Base-by-base conservation (phyloP, 2,113 vertebrate genomes). In the Sprattus sprattus region DNA sequence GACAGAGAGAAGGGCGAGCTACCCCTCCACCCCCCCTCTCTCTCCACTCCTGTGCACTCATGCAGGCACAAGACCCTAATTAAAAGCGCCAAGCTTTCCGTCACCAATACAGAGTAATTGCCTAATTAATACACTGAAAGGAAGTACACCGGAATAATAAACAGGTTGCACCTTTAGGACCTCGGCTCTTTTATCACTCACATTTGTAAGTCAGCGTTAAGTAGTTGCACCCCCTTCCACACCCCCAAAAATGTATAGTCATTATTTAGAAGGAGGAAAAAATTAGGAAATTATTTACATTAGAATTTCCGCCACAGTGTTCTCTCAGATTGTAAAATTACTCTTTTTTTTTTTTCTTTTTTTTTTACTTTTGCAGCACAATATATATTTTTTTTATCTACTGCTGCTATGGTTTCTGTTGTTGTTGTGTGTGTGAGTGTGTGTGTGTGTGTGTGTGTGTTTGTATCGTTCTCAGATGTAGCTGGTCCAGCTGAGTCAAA, bases 81-180 rank as follows among this genome's bases (percentile, higher is more conserved):
- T 95, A 96, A 95, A 96, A 95, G 93, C 94, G 95, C 94, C 94
- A 92, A 95, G 94, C 94, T 94, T 92, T 92, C 93, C 91, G 92
- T 95, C 95, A 95, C 94, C 94, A 94, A 95, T 93, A 92, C 93
- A 93, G 92, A 94, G 93, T 95, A 95, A 95, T 94, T 92, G 93
- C 91, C 94, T 95, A 94, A 95, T 95, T 95, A 95, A 95, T 95
- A 94, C 94, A 92, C 90, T 54, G 89, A 85, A 88, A 92, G 89
- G 92, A 95, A 93, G 92, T 93, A 92, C 94, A 94, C 90, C 82
- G 84, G 90, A 94, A 92, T 93, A 93, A 95, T 93, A 92, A 94
- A 95, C 92, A 94, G 92, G 93, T 92, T 90, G 91, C 90, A 93
- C 91, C 90, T 93, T 82, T 87, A 91, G 89, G 88, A 91, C 90